Percentiles rank a stretch among this genome's conserved stretches.
Evolutionary conservation across 2,113 vertebrate species (phyloP).

Genomic region (Pipra filicauda): DNA sequence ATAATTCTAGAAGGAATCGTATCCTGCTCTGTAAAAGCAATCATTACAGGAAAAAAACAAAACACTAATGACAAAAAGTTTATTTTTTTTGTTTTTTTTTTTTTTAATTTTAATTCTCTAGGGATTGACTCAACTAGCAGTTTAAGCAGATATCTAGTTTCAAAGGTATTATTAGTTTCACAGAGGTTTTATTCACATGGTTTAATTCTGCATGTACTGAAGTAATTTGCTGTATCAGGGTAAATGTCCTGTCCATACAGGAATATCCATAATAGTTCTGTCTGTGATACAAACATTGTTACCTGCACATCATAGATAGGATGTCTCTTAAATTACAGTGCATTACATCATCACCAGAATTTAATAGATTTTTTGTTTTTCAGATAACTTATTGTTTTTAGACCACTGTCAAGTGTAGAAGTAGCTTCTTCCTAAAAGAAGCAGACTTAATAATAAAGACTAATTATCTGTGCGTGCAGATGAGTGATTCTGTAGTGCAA

Average conservation of each 20-base stretch:
- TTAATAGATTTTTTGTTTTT: not conserved
- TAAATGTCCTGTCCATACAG: no score
- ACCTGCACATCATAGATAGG: not conserved
- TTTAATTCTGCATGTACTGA: not conserved
- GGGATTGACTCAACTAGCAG: not conserved
- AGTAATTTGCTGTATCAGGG: not conserved
- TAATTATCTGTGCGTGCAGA: not conserved
- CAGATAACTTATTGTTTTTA: not conserved
- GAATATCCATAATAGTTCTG: not conserved
- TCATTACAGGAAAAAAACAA: not conserved
- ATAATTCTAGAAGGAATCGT: accelerated
- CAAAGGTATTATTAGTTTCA: not conserved
- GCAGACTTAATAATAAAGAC: not conserved
- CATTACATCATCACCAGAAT: not conserved
- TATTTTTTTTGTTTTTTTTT: no score
- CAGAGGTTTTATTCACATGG: not conserved
- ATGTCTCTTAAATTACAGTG: not conserved
- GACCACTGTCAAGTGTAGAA: not conserved
- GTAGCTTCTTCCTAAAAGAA: not conserved
- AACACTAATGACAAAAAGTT: not conserved
- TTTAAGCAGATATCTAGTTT: not conserved
- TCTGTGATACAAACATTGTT: not conserved
- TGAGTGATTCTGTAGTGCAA: not conserved
- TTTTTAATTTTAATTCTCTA: not conserved
- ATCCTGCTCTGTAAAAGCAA: not conserved